These are phyloP conservation scores for Galaxea fascicularis DNA, from an alignment of 92 coral and sea anemone genomes.

Conservation along the genomic window DNA sequence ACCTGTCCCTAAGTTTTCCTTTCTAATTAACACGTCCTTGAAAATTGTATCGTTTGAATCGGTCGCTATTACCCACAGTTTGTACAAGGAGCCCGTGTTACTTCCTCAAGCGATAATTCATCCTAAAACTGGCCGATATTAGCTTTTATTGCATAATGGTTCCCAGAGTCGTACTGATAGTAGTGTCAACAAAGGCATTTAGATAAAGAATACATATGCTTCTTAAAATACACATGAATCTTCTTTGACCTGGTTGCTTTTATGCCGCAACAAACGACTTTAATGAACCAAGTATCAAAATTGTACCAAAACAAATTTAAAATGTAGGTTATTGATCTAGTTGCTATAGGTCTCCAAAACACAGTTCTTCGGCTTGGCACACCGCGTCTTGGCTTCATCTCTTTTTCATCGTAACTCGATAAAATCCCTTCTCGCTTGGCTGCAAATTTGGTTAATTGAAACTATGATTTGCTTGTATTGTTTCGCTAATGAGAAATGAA, in stretches of 20 bases:
- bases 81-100: conserved; percentile 30
- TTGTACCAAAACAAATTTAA: conserved; percentile 68
- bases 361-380: not conserved
- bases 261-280: conserved; percentile 62
- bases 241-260: conserved; percentile 40
- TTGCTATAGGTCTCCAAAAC: conserved; percentile 26
- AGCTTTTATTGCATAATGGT: conserved; percentile 14
- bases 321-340: conserved; percentile 51
- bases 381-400: conserved; percentile 2
- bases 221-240: conserved; percentile 15
- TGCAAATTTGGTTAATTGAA: conserved; percentile 12
- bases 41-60: conserved; percentile 45
- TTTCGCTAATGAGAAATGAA: conserved; percentile 21
- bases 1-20: conserved; percentile 27
- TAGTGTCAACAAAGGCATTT: conserved; percentile 45
- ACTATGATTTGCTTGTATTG: conserved; percentile 28
- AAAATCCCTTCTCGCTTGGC: conserved; percentile 24
- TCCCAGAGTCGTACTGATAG: conserved; percentile 10
- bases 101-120: conserved; percentile 32
- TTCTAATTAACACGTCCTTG: conserved; percentile 45
- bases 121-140: conserved; percentile 35
- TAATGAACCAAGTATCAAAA: conserved; percentile 82
- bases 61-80: conserved; percentile 36
- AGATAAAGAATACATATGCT: conserved; percentile 42
- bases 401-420: not conserved